Conservation (phyloP, 2,888 invertebrate genomes). For the Andrena camellia region DNA sequence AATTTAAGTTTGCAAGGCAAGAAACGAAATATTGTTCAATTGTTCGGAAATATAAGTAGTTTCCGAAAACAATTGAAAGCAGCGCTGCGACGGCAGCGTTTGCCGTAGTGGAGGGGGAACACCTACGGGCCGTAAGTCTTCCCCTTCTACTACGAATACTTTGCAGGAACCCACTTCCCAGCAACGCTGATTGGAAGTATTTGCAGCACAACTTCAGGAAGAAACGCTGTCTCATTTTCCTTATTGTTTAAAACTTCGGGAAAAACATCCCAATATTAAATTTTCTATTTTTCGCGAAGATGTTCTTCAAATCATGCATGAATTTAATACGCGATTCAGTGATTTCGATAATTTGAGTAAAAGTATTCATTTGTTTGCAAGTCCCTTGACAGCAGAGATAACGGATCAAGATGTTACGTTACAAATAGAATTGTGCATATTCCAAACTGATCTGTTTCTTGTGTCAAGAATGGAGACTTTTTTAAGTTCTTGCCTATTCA, state of each 20-base stretch:
- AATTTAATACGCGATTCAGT: neutral
- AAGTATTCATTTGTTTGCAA: neutral
- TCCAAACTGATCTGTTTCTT: constrained; percentile 6
- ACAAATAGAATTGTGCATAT: constrained; percentile 1
- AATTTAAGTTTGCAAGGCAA: too few species aligned
- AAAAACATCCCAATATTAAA: neutral
- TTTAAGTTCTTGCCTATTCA: neutral
- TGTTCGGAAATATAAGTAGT: too few species aligned
- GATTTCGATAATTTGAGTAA: neutral
- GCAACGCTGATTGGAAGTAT: too few species aligned
- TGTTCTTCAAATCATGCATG: neutral
- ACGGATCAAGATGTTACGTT: neutral
- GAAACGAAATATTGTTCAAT: too few species aligned
- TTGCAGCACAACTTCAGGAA: neutral
- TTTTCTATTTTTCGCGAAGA: neutral
- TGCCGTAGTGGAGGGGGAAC: too few species aligned
- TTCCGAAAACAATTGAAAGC: too few species aligned
- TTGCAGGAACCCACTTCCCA: too few species aligned
- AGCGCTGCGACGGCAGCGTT: too few species aligned
- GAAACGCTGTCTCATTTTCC: neutral
- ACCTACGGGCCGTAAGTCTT: too few species aligned
- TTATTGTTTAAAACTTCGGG: neutral
- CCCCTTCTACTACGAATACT: too few species aligned
- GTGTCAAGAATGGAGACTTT: neutral
- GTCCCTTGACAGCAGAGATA: neutral